Base-by-base conservation (phyloP, 2,888 invertebrate genomes). In the Leucoptera coffeella region DNA sequence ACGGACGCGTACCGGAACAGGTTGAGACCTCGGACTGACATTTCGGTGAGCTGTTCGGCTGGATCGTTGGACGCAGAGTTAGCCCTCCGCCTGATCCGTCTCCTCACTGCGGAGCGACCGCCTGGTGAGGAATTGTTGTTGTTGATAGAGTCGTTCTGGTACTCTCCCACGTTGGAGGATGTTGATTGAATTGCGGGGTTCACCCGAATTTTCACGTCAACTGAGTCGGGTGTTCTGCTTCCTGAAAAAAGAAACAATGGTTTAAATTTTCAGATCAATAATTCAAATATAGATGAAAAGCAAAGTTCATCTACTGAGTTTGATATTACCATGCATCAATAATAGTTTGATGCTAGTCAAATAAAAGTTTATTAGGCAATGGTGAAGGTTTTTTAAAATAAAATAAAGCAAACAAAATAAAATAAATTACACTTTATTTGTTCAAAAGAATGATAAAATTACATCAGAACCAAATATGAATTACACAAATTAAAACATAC, bases 1-100 rank as follows among this genome's bases (percentile, higher is more conserved):
- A 91, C 86, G 20, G 87, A 85, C 7, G 91, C 92, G 57, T 92
- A 92, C 40, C 90, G 78, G 59, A 92, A 91, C 25, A 92, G 74
- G 58, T 92, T 90, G 36, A 92, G 61, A 3, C 90, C 92, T 27
- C 92, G 73, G 12, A 92, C 91, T 3, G 88, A 88, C 91, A 91
- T 91, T 55, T 91, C 91, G 0, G 90, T 90, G 29, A 91, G 64
- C 40, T 89, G 88, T 50, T 91, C 90, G 3, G 90, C 89, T 8
- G 89, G 88, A 44, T 90, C 90, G 42, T 87, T 87, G 26, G 84
- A 82, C 25, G 82, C 80, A 1, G 87, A 87, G 30, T 86, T 85
- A 1, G 87, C 85, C 43, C 88, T 75, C 43, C 89, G 78, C 25
- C 89, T 73, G 45, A 86, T 82, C 27, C 89, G 74, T 39, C 88